Base-by-base conservation (phyloP, 2,888 invertebrate species). In the Ennomos fuscantarius region DNA sequence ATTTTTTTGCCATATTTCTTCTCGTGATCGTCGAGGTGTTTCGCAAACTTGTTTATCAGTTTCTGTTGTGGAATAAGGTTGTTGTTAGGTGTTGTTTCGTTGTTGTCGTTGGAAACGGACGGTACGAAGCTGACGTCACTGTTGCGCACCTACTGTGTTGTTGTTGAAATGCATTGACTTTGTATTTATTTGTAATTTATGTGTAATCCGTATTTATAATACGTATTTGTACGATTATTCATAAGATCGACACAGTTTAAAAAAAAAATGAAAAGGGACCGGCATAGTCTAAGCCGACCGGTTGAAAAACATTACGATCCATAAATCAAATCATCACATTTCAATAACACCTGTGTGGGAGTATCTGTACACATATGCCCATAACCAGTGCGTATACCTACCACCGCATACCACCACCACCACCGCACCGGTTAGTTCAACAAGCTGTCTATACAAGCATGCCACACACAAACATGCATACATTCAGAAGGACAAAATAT, bases 11-110 rank as follows among this genome's bases (percentile, higher is more conserved):
- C 86, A 75, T 79, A 92, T 51, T 91, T 89, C 70, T 78, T 82
- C 75, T 92, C 92, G 75, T 91, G 92, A 57, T 90, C 87, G 73
- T 89, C 87, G 44, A 92, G 80, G 11, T 92, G 84, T 48, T 83
- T 84, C 70, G 76, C 81, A 82, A 92, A 88, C 58, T 72, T 69
- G 43, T 78, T 73, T 44, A 87, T 72, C 64, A 87, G 75, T 61
- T 60, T 86, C 92, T 89, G 89, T 82, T 69, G 67, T 69, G 73
- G 65, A 60, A 73, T 70, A 76, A 69, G 65, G 13, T 10, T n/a
- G 33, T 12, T 32, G 34, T 55, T 37, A 53, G 48, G 13, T 39
- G 34, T 41, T 44, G 51, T 39, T 47, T 13, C 41, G 35, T 31
- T 36, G 15, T 50, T 45, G 9, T 32, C 47, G 36, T 32, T 11